Conservation (phyloP, 2,888 invertebrate species). For the Megalurothrips usitatus region DNA sequence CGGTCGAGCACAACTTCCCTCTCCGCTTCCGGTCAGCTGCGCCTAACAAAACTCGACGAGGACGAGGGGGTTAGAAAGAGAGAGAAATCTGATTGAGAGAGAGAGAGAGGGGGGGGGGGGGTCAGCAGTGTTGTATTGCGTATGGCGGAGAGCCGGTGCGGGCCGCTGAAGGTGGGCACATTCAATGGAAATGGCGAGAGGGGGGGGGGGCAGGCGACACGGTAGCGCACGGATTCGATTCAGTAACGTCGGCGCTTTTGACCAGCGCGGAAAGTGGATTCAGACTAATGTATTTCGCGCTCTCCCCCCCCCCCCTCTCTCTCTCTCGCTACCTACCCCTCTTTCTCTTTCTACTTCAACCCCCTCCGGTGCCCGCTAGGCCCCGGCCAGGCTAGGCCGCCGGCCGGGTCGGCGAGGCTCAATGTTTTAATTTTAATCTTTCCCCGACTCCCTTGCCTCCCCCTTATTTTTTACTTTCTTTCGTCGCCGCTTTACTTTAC, state of each 20-base stretch:
- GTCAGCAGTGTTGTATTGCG: too few relatives aligned
- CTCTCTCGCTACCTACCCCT: too few relatives aligned
- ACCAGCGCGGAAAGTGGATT: not conserved
- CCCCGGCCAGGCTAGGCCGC: not conserved
- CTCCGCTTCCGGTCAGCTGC: not conserved
- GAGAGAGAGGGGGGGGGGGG: too few relatives aligned
- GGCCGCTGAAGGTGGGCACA: too few relatives aligned
- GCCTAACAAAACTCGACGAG: not conserved
- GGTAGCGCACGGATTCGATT: not conserved
- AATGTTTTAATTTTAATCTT: not conserved
- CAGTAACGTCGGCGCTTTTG: too few relatives aligned
- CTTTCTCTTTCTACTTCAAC: too few relatives aligned
- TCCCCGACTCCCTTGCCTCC: too few relatives aligned
- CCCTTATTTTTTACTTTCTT: too few relatives aligned
- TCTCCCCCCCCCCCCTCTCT: not conserved
- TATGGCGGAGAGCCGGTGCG: too few relatives aligned
- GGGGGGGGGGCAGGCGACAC: not conserved
- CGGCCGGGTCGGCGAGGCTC: not conserved
- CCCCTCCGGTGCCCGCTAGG: not conserved
- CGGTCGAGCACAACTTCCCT: too few relatives aligned
- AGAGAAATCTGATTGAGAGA: not conserved
- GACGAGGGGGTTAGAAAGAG: not conserved
- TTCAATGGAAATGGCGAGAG: not conserved
- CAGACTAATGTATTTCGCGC: slow-evolving; percentile 11
- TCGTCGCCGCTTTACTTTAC: too few relatives aligned